Base-by-base conservation (phyloP, 2,888 invertebrate species). In the Apomyelois bistriatella region DNA sequence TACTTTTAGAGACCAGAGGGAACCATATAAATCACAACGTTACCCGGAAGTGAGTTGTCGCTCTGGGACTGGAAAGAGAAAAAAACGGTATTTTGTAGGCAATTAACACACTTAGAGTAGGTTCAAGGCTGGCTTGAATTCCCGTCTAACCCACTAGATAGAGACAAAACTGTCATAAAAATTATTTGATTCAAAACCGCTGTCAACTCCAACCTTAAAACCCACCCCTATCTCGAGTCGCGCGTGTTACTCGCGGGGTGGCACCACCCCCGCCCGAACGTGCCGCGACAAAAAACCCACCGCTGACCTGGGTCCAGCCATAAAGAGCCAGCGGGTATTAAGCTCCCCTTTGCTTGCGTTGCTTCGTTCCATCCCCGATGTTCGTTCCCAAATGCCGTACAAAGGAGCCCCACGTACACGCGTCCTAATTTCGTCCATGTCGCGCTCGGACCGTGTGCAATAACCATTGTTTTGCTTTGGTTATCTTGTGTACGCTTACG, bases 211-310 rank as follows among this genome's bases (percentile, higher is more conserved):
- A 58, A 47, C 51, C 59, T 61, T 58, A 61, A 52, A 59, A 60
- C 63, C 76, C 80, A 74, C 77, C 79, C 76, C 73, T 66, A 72
- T 75, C 72, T 70, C 63, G 68, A 72, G 72, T 64, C 74, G 77
- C 79, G 76, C 75, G 79, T 73, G 75, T 64, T 70, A 66, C 70
- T 73, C 76, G 77, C 74, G 74, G 66, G 73, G 70, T 71, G 64
- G 64, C 68, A 58, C 66, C 67, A 61, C 61, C 57, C 56, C 52
- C 52, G 53, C 54, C 32, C 65, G 76, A 77, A 80, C 83, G 83
- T 81, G 85, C 83, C 72, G 74, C 80, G 85, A 82, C 84, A 85
- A 84, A 84, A 85, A 78, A 82, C 75, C 79, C 74, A 72, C 61
- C 74, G 76, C 79, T 84, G 82, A 82, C 84, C 82, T 80, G 69